Conservation (phyloP, 2,113 vertebrate species). For the Melierax canorus region DNA sequence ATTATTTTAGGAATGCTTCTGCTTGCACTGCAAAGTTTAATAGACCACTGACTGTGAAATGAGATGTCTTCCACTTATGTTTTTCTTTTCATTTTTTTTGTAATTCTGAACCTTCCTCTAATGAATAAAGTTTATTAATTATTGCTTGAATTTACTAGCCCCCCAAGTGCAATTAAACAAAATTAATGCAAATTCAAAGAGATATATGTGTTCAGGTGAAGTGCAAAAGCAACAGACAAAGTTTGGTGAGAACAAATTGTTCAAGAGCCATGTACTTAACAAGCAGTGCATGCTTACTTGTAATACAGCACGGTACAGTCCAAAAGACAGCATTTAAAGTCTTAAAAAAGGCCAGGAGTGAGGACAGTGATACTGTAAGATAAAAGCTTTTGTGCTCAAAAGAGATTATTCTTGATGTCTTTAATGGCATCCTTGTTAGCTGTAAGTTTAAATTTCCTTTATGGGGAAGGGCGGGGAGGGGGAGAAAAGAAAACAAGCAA, state of each 20-base stretch:
- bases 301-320: not conserved
- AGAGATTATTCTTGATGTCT: not conserved
- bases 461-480: too few species aligned
- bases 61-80: not conserved
- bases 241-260: not conserved
- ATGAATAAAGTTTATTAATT: not conserved
- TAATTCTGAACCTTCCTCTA: not conserved
- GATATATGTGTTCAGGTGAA: not conserved
- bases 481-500: not conserved
- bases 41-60: not conserved
- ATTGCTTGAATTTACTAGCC: not conserved
- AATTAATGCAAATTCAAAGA: not conserved
- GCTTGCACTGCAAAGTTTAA: slow-evolving; percentile 24
- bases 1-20: slow-evolving; percentile 35
- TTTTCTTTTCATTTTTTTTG: not conserved
- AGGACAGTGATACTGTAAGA: not conserved
- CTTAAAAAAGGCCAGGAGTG: not conserved
- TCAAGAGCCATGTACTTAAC: not conserved
- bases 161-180: not conserved
- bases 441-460: not conserved
- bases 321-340: not conserved
- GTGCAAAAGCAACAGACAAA: not conserved
- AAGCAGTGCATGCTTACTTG: not conserved
- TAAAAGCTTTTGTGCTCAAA: not conserved
- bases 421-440: not conserved